phyloP scores from a whole-genome alignment of 2,888 invertebrate species.

The Pedicia rivosa region DNA sequence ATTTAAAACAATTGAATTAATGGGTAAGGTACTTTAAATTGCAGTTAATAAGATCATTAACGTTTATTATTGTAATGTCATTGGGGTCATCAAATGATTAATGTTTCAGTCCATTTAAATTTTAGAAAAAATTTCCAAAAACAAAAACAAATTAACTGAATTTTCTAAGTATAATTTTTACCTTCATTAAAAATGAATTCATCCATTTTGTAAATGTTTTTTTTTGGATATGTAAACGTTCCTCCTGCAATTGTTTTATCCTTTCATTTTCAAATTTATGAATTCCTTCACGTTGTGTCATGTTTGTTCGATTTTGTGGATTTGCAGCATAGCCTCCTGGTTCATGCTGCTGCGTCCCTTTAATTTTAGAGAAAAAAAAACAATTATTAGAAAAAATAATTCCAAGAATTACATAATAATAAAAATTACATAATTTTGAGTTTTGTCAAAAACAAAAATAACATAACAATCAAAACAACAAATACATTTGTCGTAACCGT shows the following conservation, averaged over 20 bases:
- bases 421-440: background rate
- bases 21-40: too few species aligned
- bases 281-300: constrained; percentile 83
- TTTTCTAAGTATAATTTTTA: too few species aligned
- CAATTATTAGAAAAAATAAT: background rate
- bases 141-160: too few species aligned
- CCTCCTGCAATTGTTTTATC: constrained; percentile 92
- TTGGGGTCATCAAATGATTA: too few species aligned
- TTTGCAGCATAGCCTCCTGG: constrained; percentile 44
- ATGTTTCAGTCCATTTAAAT: too few species aligned
- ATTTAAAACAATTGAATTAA: too few species aligned
- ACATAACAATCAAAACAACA: background rate
- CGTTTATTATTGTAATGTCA: too few species aligned
- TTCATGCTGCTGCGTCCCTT: constrained; percentile 52
- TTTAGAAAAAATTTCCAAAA: too few species aligned
- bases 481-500: background rate
- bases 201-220: constrained; percentile 99
- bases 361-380: constrained; percentile 10
- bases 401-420: too few species aligned
- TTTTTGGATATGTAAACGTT: constrained; percentile 95
- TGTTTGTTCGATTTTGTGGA: constrained; percentile 55
- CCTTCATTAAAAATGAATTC: constrained; percentile 92
- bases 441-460: background rate
- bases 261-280: constrained; percentile 93
- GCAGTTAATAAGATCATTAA: too few species aligned